Conservation (phyloP, 2,888 invertebrate genomes). For the Apamea crenata region DNA sequence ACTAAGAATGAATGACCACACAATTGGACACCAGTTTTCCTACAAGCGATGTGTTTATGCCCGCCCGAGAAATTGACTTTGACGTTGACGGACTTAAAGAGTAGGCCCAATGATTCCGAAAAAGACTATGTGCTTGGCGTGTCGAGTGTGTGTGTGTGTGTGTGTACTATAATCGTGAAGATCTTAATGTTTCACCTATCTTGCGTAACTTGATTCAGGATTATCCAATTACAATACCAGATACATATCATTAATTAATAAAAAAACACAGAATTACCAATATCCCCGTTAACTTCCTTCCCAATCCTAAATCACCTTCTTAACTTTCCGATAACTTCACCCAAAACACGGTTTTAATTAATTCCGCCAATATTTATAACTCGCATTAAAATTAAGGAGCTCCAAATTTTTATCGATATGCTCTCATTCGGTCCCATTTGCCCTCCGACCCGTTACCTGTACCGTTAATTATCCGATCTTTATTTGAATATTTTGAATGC, state of each 20-base stretch:
- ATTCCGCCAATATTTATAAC: conserved; percentile 54
- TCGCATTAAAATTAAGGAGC: conserved; percentile 58
- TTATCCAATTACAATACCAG: background rate
- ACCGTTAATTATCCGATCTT: conserved; percentile 87
- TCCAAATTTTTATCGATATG: conserved; percentile 66
- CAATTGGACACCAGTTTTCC: background rate
- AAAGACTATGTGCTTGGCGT: background rate
- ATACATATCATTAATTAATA: background rate
- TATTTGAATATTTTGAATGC: conserved; percentile 77
- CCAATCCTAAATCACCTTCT: conserved; percentile 41
- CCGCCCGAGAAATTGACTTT: background rate
- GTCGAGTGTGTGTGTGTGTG: background rate
- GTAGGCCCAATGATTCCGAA: background rate
- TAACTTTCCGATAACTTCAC: conserved; percentile 37
- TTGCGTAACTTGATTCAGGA: background rate
- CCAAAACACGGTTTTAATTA: conserved; percentile 55
- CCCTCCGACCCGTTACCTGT: conserved; percentile 87
- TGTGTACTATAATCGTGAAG: background rate
- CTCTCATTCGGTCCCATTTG: conserved; percentile 70
- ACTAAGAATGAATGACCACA: background rate
- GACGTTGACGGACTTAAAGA: background rate
- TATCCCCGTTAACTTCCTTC: conserved; percentile 20
- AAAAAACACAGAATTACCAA: background rate
- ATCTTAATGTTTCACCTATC: background rate
- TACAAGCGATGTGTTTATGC: background rate